A percentile compares a stretch with the other conserved stretches of the same genome.
phyloP scores from a whole-genome alignment of 1,140 invertebrate genomes.

The Cephus cinctus region DNA sequence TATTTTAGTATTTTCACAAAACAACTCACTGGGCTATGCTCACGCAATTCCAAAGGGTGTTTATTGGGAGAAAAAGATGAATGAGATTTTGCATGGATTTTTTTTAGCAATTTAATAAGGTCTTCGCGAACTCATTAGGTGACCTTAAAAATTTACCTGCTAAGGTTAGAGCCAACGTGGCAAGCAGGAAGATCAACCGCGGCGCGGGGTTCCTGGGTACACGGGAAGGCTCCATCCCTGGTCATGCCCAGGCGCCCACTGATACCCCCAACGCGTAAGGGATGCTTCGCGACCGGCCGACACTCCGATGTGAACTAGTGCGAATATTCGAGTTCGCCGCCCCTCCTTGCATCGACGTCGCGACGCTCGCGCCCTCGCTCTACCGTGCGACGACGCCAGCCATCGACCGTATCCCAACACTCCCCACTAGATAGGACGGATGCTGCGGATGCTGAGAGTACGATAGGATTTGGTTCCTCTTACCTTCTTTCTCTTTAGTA shows the following conservation, averaged over 20 bases:
- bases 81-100: too few relatives aligned
- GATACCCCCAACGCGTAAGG: conserved; percentile 12
- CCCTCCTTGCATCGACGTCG: conserved; percentile 6
- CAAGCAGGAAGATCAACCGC: conserved; percentile 41
- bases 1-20: too few relatives aligned
- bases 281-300: neutral
- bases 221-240: conserved; percentile 41
- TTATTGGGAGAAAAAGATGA: too few relatives aligned
- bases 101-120: too few relatives aligned
- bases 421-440: too few relatives aligned
- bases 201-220: conserved; percentile 42
- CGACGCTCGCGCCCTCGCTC: neutral
- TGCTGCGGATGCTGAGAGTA: too few relatives aligned
- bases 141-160: conserved; percentile 47
- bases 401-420: too few relatives aligned
- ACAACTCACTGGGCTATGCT: too few relatives aligned
- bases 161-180: conserved; percentile 39
- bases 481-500: too few relatives aligned
- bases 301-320: neutral
- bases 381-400: conserved; percentile 15
- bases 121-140: too few relatives aligned
- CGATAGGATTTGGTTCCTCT: too few relatives aligned
- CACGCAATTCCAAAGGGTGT: too few relatives aligned
- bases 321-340: conserved; percentile 4
- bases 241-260: conserved; percentile 34